Base-by-base conservation (phyloP, 2,888 invertebrate species). In the Parthenolecanium corni region DNA sequence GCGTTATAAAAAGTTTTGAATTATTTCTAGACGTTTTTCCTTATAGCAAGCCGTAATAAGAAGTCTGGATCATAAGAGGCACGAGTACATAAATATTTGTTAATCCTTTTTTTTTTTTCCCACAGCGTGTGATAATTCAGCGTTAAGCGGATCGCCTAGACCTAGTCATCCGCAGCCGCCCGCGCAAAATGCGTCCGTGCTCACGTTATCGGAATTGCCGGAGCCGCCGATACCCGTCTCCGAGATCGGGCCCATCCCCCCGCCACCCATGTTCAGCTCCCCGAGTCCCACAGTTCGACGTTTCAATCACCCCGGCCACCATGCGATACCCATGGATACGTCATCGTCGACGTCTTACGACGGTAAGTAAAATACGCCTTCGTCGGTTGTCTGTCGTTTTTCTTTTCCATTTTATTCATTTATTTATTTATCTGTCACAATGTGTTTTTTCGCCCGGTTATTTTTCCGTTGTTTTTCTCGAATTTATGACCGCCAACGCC, bases 231-330 rank as follows among this genome's bases (percentile, higher is more conserved):
- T 92, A 72, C 89, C 90, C 63, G 78, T 92, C 67, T 89, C 90
- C 68, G 92, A 93, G 72, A 92, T 93, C 75, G 92, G 92, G 67
- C 92, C 91, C 68, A 89, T 89, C 74, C 89, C 89, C 71, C 92
- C 92, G 71, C 92, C 92, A 71, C 92, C 92, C 69, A 93, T 93
- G 92, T 92, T 93, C 80, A 89, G 89, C 76, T 89, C 90, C 56
- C 70, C 67, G 42, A 62, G 62, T 21, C 62, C 62, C 24, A 52
- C 40, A 3, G 42, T 44, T 23, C 40, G 62, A 20, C 38, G 58
- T 20, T 58, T 58, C 16, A 51, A 9, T 51, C 51, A 23, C 24
- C 2, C 20, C 42, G 16, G 46, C 20, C 58, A 58, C 46, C 58
- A 58, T 31, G 46, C 46, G 36, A 58, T 25, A 47, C 21, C 58